Evolutionary conservation across 2,888 invertebrate species (phyloP), one percentile per base, ranked within the genome.

Genomic region (Drosophila paranaensis): DNA sequence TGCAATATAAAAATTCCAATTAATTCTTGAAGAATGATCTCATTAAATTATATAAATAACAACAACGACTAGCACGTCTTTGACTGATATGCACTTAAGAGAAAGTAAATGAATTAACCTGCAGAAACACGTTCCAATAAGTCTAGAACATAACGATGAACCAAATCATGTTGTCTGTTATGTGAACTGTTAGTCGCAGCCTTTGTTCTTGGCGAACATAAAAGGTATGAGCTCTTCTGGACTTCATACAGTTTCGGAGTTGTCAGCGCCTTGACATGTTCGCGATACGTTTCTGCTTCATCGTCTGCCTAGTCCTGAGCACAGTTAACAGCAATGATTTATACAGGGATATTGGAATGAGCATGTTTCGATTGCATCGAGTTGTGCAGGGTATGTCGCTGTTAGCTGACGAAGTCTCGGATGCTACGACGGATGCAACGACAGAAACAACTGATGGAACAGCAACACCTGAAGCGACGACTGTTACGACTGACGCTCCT

Each of bases 41-140:
- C 46, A 63, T 39, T 4, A 3, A n/a, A 4, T 62, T 46, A 30
- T 46, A 45, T 48, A 46, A 6, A 57, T 6, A 13, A 0, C 10
- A 14, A 6, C 10, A 37, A 3, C 6, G 0, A 20, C 10, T 11
- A 16, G 63, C 63, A 60, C 63, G 58, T 58, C 20, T 60, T n/a
- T 3, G 2, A 3, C 20, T 40, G 62, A 63, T 63, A 30, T 16
- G 13, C 9, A 6, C 9, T 30, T 0, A 8, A 33, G 58, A 25
- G 62, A 48, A 58, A 57, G 62, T 45, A 11, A n/a, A 40, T 16
- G 11, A 20, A 46, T 39, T 46, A 10, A 33, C 13, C n/a, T 45
- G 16, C 11, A 37, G 25, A 27, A 33, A 40, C 62, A 63, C 62
- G 62, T 63, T 33, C 33, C 58, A 56, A 45, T 30, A 11, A 11